Base-by-base conservation (phyloP, 2,888 invertebrate genomes). In the Thecophora atra region DNA sequence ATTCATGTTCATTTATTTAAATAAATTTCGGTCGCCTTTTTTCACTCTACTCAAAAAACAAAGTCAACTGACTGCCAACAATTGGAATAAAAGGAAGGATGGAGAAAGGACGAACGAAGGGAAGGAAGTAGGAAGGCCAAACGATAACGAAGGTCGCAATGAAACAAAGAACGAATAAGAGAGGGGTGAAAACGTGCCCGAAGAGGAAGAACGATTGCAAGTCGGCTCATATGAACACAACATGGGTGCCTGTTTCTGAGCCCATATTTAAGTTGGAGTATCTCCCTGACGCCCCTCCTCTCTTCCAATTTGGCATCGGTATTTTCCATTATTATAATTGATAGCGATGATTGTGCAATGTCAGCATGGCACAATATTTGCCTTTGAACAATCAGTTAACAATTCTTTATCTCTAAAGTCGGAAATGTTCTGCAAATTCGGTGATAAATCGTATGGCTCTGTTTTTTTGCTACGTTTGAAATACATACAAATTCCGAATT, bases 1-100 rank as follows among this genome's bases (percentile, higher is more conserved):
- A 62, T 69, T 47, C 69, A 62, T 69, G 60, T 60, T 60, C 70
- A 70, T 63, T 70, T 70, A 52, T 63, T 70, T 70, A 63, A 69
- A 69, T 62, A 62, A 69, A 69, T 69, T 69, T 66, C 30, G 66
- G 63, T 63, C 42, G 63, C 19, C 24, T 64, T 64, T 47, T 64
- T 47, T 13, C 13, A 64, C 26, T n/a, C 6, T 26, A 15, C 19
- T 65, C 47, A 8, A 24, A 26, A 17, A 60, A 60, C 60, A 60
- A 60, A 24, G 37, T 58, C 58, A 58, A 58, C 21, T 13, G n/a
- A 42, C 28, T 30, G 44, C 63, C 19, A 44, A 44, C 11, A 15
- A 63, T 11, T 54, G 62, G 21, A 60, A 60, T 60, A 17, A 60
- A 11, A 60, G 28, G 17, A 28, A 17, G 17, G 28, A 60, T 3